A percentile compares a stretch with the other conserved stretches of the same genome.
phyloP scores from a whole-genome alignment of 2,888 invertebrate species.

The Pseudococcus longispinus region DNA sequence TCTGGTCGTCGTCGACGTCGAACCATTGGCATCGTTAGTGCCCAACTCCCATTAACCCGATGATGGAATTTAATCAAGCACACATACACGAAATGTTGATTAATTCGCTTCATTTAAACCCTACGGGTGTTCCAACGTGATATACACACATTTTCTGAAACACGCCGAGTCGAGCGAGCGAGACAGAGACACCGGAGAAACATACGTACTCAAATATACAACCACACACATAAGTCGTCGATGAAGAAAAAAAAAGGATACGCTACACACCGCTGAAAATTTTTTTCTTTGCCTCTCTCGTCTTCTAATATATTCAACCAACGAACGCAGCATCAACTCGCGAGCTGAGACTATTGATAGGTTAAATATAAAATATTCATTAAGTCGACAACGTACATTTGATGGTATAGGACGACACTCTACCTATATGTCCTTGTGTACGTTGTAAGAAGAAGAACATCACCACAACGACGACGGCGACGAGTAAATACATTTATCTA shows the following conservation, averaged over 20 bases:
- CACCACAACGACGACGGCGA: neutral
- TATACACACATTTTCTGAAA: constrained; percentile 1
- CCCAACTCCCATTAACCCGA: constrained; percentile 10
- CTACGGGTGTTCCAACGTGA: constrained; percentile 49
- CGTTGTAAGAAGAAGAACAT: neutral
- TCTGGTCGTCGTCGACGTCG: neutral
- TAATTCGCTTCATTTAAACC: constrained; percentile 53
- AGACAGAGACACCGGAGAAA: neutral
- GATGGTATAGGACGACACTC: constrained; percentile 38
- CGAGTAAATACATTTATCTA: constrained; percentile 31
- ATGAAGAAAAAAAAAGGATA: neutral
- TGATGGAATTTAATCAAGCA: constrained; percentile 35
- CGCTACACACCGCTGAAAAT: neutral
- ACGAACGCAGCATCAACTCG: constrained; percentile 50
- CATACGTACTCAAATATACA: neutral
- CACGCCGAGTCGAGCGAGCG: neutral
- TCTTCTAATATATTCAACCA: constrained; percentile 46
- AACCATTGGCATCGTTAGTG: neutral
- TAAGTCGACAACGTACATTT: constrained; percentile 50
- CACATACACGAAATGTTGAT: constrained; percentile 38
- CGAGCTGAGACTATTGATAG: constrained; percentile 47
- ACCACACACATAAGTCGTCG: neutral
- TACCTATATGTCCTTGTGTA: constrained; percentile 40
- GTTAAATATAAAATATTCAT: constrained; percentile 50
- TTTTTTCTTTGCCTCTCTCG: neutral